These are phyloP conservation scores for Chrosomus eos DNA, from an alignment of 2,797 vertebrate genomes.

Conservation along the genomic window DNA sequence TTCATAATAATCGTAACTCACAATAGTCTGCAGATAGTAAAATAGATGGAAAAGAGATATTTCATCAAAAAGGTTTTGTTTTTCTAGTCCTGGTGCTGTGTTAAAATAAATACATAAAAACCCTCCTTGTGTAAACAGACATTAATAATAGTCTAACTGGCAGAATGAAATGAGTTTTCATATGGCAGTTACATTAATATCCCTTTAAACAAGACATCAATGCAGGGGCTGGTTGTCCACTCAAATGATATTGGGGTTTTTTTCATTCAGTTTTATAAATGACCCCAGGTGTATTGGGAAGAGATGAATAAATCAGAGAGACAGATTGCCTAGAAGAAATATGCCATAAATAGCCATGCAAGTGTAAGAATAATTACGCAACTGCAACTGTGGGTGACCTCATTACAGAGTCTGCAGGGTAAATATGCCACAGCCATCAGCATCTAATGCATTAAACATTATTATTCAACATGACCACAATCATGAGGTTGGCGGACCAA, in stretches of 20 bases:
- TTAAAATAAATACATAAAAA: background rate
- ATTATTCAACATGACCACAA: conserved; percentile 45
- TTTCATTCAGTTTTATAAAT: conserved; percentile 69
- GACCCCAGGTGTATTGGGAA: conserved; percentile 65
- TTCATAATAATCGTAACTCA: background rate
- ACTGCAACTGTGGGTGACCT: conserved; percentile 64
- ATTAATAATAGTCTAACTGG: conserved; percentile 18
- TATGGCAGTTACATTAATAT: conserved; percentile 53
- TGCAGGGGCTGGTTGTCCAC: conserved; percentile 51
- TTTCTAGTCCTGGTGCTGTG: background rate
- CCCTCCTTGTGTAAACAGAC: background rate
- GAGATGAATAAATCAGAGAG: conserved; percentile 70
- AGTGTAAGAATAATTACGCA: conserved; percentile 67
- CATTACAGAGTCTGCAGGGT: conserved; percentile 64
- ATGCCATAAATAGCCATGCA: conserved; percentile 62
- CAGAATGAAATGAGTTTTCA: conserved; percentile 18
- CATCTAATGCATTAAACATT: conserved; percentile 68
- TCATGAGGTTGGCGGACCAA: conserved; percentile 23
- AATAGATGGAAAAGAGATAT: background rate
- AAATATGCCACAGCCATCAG: conserved; percentile 57
- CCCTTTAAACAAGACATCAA: conserved; percentile 63
- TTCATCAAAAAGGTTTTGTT: background rate
- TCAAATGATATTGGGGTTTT: conserved; percentile 60
- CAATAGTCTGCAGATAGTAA: background rate
- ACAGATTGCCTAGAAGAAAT: conserved; percentile 62